Conservation (phyloP, 2,797 vertebrate species). For the Sebastiscus albofasciatus region DNA sequence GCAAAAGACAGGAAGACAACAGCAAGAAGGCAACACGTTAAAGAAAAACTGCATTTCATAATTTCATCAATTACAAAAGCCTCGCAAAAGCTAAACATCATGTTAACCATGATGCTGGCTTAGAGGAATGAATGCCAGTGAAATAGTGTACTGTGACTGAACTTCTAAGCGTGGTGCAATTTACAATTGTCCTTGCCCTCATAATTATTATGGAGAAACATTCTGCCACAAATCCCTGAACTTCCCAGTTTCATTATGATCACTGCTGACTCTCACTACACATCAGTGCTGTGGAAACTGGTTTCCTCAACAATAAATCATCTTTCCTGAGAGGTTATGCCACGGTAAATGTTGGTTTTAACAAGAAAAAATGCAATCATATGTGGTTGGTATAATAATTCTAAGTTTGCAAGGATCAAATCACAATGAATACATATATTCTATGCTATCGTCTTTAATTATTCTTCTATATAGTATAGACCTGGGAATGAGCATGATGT, state of each 20-base stretch:
- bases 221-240: not conserved
- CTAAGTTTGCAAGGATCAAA: not conserved
- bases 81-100: not conserved
- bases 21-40: not conserved
- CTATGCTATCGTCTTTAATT: not conserved
- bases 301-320: conserved; percentile 5
- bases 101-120: not conserved
- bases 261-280: not conserved
- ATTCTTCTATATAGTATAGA: not conserved
- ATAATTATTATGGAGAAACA: not conserved
- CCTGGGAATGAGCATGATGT: not conserved
- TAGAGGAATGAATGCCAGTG: not conserved
- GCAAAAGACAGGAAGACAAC: not conserved
- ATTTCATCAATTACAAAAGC: not conserved
- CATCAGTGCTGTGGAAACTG: not conserved
- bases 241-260: conserved; percentile 1
- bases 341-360: not conserved
- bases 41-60: not conserved
- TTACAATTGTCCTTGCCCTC: not conserved
- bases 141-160: not conserved
- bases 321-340: not conserved
- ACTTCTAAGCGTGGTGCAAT: not conserved
- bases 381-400: not conserved
- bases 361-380: not conserved
- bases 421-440: not conserved